A percentile compares a stretch with the other conserved stretches of the same genome.
phyloP scores from a whole-genome alignment of 2,888 invertebrate genomes.

The Drosophila birchii region DNA sequence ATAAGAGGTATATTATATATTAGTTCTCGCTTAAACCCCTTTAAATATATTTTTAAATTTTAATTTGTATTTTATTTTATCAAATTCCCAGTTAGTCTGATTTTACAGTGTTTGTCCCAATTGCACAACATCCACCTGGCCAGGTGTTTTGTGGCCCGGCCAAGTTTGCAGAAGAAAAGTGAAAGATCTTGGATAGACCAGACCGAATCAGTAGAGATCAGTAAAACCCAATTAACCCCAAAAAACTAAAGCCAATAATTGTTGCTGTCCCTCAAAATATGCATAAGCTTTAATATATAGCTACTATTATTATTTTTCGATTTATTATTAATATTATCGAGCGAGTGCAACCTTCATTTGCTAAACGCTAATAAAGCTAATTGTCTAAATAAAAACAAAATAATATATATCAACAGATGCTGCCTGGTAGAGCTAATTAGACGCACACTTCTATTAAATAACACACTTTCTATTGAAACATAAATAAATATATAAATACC shows the following conservation, averaged over 20 bases:
- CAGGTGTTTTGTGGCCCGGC: constrained; percentile 30
- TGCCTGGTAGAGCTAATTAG: constrained; percentile 14
- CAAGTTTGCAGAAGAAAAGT: constrained; percentile 21
- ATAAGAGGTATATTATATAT: not conserved
- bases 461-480: constrained; percentile 8
- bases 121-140: constrained; percentile 19
- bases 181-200: constrained; percentile 24
- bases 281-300: not conserved
- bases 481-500: not conserved
- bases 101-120: constrained; percentile 6
- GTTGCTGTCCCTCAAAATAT: not conserved
- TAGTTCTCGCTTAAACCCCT: not conserved
- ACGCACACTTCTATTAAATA: constrained; percentile 19
- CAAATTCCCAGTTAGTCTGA: not conserved
- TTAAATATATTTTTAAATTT: not conserved
- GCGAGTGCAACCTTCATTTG: constrained; percentile 9
- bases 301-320: not conserved
- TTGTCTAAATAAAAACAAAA: constrained; percentile 2
- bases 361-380: constrained; percentile 30
- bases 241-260: constrained; percentile 2
- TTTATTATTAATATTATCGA: not conserved
- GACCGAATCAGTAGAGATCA: constrained; percentile 13
- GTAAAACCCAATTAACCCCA: constrained; percentile 21
- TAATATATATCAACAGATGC: constrained; percentile 7
- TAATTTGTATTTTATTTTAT: not conserved